These are phyloP conservation scores for Anaspis maculata DNA, from an alignment of 2,888 invertebrate species.

Conservation along the genomic window DNA sequence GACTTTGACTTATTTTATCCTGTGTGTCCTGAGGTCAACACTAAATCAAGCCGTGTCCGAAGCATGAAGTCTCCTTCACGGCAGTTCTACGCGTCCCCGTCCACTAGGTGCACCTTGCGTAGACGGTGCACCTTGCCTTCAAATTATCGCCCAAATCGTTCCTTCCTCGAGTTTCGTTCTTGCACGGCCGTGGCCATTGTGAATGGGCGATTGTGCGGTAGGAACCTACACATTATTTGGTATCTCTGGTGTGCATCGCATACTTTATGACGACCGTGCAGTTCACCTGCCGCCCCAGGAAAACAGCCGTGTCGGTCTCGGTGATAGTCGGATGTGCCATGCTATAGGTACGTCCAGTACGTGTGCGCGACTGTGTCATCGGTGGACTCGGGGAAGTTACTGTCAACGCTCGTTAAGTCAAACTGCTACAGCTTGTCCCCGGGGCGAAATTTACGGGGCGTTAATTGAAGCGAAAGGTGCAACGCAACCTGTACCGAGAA, in stretches of 20 bases:
- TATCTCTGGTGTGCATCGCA: constrained; percentile 21
- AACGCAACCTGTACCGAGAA: too few relatives aligned
- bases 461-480: too few relatives aligned
- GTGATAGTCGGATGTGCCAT: too few relatives aligned
- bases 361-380: constrained; percentile 12
- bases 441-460: too few relatives aligned
- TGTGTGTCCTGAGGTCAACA: too few relatives aligned
- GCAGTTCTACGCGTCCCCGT: constrained; percentile 17
- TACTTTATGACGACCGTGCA: constrained; percentile 25
- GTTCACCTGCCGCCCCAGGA: constrained; percentile 25
- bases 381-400: constrained; percentile 12
- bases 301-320: constrained; percentile 18
- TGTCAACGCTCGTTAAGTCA: constrained; percentile 15
- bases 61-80: constrained; percentile 20
- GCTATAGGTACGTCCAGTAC: too few relatives aligned
- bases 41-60: too few relatives aligned
- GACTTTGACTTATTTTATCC: too few relatives aligned
- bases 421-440: too few relatives aligned
- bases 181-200: neutral
- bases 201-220: constrained; percentile 9
- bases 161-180: neutral
- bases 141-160: neutral
- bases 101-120: constrained; percentile 21
- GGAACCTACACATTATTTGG: constrained; percentile 19
- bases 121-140: constrained; percentile 18